Evolutionary conservation across 64 coral and sea anemone genomes (phyloP).

Genomic region (Pocillopora verrucosa): DNA sequence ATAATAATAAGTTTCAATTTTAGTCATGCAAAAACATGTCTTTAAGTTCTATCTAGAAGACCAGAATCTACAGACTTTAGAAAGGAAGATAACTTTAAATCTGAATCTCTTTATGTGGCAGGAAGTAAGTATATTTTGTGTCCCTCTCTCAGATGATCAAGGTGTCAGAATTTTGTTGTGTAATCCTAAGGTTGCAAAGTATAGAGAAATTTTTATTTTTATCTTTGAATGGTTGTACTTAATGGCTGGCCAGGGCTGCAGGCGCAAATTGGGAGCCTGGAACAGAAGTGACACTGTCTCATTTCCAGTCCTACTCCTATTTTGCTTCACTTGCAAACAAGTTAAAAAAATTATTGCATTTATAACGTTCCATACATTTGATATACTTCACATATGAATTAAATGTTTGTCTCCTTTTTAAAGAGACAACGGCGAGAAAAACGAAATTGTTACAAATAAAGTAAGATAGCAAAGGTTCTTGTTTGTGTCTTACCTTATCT

Average conservation of each 20-base stretch:
- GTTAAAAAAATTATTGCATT: conserved; percentile 1
- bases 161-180: not conserved
- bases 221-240: not conserved
- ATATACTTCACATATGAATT: conserved; percentile 28
- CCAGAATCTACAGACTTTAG: not conserved
- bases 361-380: conserved; percentile 28
- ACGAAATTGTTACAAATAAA: conserved; percentile 42
- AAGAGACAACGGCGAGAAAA: conserved; percentile 5
- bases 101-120: not conserved
- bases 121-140: not conserved
- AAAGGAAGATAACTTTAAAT: not conserved
- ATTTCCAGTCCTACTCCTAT: not conserved
- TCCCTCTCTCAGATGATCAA: not conserved
- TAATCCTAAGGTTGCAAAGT: not conserved
- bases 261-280: not conserved
- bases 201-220: too few relatives aligned
- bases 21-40: not conserved
- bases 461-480: not conserved
- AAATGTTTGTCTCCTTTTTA: conserved; percentile 35
- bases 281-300: not conserved
- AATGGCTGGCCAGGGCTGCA: not conserved
- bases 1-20: too few relatives aligned
- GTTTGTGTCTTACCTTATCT: not conserved
- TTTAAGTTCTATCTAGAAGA: too few relatives aligned
- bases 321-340: conserved; percentile 7